phyloP scores from a whole-genome alignment of 2,113 vertebrate genomes.

The Tychaedon coryphoeus region DNA sequence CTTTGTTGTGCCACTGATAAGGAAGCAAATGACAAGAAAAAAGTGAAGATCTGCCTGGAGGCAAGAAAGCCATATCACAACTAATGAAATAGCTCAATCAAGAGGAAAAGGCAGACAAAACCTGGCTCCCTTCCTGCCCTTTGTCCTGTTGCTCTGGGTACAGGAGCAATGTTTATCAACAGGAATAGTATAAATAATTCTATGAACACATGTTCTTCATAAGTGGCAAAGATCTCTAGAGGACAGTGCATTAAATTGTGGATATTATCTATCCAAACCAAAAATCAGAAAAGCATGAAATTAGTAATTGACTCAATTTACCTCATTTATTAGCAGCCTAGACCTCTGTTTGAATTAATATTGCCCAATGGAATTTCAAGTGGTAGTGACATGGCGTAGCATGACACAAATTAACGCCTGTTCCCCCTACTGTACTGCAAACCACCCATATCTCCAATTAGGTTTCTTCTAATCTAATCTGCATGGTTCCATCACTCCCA shows the following conservation, averaged over 20 bases:
- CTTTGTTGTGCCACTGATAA: not conserved
- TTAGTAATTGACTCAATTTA: constrained; percentile 90
- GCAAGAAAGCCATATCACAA: constrained; percentile 2
- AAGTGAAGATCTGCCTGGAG: constrained; percentile 32
- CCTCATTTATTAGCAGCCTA: constrained; percentile 89
- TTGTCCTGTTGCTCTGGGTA: not conserved
- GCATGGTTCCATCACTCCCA: constrained; percentile 54
- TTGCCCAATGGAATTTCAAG: constrained; percentile 84
- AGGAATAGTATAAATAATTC: constrained; percentile 48
- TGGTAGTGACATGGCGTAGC: constrained; percentile 73
- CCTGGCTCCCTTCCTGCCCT: not conserved
- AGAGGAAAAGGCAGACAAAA: constrained; percentile 7
- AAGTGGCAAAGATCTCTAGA: constrained; percentile 73
- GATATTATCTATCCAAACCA: constrained; percentile 73
- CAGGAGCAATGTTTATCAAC: constrained; percentile 39
- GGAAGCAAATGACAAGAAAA: constrained; percentile 1
- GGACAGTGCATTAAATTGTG: constrained; percentile 68
- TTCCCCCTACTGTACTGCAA: constrained; percentile 53
- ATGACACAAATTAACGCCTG: constrained; percentile 69
- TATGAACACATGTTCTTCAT: constrained; percentile 64
- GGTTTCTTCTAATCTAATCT: constrained; percentile 68
- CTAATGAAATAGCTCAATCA: constrained; percentile 43
- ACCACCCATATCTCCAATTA: constrained; percentile 58
- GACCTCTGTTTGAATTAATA: constrained; percentile 84
- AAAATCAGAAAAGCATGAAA: constrained; percentile 80